Base-by-base conservation (phyloP, 1,140 invertebrate genomes). In the Liolophura sinensis region DNA sequence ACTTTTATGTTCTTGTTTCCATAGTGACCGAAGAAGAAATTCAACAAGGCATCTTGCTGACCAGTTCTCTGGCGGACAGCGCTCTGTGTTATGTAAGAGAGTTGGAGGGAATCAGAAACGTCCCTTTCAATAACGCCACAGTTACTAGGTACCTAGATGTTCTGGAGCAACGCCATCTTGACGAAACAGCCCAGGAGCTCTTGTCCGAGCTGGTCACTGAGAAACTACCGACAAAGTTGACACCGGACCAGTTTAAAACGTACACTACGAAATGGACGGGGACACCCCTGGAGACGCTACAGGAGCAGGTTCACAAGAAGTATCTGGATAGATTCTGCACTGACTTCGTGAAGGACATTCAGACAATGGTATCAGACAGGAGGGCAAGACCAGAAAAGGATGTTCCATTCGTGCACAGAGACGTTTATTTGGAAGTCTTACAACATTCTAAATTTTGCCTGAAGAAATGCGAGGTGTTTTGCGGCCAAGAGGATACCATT, bases 391-490 rank as follows among this genome's bases (percentile, higher is more conserved):
- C 24, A 18, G 65, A 70, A 25, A 60, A 69, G 14, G 60, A 70
- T 22, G 31, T 40, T 5, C 60, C 71, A 1, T 6, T 72, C 22
- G 31, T 40, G 31, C 3, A 40, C 31, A 40, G 31, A 40, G 31
- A 40, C 31, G 9, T 40, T 40, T 66, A 64, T 49, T 27, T 62
- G 22, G 70, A 72, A 47, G 65, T 69, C 47, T 25, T 66, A 16
- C 64, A 69, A 40, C 70, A 72, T 46, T 50, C 62, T 1, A 15
- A 54, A 48, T 69, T 72, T 31, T 72, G 70, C 51, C 55, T 61
- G 56, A 55, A 54, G 31, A 92, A 92, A 83, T 72, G 68, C 62
- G 67, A 71, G 48, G 67, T 67, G 11, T 77, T 78, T 54, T 68
- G 68, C 62, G 72, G 73, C n/a, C 73, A 73, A 51, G 60, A 65